Base-by-base conservation (phyloP, 2,113 vertebrate genomes). In the Solea solea region DNA sequence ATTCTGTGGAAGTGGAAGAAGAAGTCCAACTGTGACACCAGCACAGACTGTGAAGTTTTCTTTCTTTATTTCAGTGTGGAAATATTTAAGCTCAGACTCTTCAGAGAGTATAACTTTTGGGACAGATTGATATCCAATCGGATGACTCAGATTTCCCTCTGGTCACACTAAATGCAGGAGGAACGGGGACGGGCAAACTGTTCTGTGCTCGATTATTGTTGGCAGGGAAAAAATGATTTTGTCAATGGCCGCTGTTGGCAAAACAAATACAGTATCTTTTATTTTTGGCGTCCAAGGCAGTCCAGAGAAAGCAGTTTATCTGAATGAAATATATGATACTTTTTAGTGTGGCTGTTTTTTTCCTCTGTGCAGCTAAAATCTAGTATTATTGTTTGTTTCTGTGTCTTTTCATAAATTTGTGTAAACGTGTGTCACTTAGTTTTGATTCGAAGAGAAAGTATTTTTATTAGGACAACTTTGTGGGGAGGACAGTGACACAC, bases 391-490 rank as follows among this genome's bases (percentile, higher is more conserved):
- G 51, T 64, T 59, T 51, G 55, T 7, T 57, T 11, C 57, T 63
- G 52, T 48, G 50, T 69, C 56, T 85, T 75, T 69, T 25, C 55
- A 52, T 42, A 69, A 8, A 39, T 51, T 27, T 51, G 74, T 63
- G 76, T 76, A 71, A 87, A 86, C 72, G 73, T 53, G 56, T 75
- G 71, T 80, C 80, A 60, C 76, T 82, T 72, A 59, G 59, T 81
- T 28, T 68, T 81, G 74, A 83, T 79, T 80, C 72, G 75, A 71
- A 81, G 56, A 80, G 60, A 80, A 12, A 41, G 62, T 67, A 57
- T 76, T 73, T 80, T 83, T 84, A 85, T 82, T 85, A 86, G 45
- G 68, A 65, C 73, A 85, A 84, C 86, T 82, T 87, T 87, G 72
- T 63, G 60, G 45, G 58, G 54, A 77, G 67, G 78, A 87, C 55